Conservation (phyloP, 2,888 invertebrate genomes). For the Yponomeuta evonymella region DNA sequence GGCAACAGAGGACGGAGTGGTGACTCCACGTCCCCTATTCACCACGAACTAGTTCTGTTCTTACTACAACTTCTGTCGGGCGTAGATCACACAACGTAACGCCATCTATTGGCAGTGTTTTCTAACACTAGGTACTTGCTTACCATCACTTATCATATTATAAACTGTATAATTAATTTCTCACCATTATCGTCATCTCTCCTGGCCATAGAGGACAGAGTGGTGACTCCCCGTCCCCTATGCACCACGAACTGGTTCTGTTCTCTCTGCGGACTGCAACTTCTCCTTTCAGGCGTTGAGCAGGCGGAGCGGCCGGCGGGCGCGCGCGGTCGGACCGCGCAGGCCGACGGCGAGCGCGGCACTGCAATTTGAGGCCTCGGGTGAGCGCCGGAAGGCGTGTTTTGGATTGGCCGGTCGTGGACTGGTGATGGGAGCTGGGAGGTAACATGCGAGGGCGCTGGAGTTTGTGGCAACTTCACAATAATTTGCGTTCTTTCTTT, state of each 20-base stretch:
- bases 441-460: not conserved
- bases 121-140: too few species aligned
- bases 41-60: constrained; percentile 87
- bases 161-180: too few species aligned
- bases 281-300: constrained; percentile 60
- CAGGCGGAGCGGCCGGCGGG: constrained; percentile 50
- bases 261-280: constrained; percentile 72
- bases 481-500: too few species aligned
- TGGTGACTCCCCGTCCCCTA: constrained; percentile 85
- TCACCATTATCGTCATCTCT: constrained; percentile 43
- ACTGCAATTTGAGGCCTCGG: constrained; percentile 43
- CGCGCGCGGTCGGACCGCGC: constrained; percentile 41
- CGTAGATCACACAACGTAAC: constrained; percentile 34
- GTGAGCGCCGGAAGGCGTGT: not conserved
- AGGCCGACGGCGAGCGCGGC: constrained; percentile 68
- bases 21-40: constrained; percentile 85
- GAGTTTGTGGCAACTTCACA: too few species aligned
- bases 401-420: not conserved
- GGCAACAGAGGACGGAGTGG: constrained; percentile 82
- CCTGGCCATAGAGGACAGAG: constrained; percentile 78
- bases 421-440: not conserved
- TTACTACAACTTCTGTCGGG: constrained; percentile 68
- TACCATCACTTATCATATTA: too few species aligned
- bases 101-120: too few species aligned
- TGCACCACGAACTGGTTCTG: constrained; percentile 89